phyloP scores from a whole-genome alignment of 2,888 invertebrate genomes.

The Malthinus flaveolus region DNA sequence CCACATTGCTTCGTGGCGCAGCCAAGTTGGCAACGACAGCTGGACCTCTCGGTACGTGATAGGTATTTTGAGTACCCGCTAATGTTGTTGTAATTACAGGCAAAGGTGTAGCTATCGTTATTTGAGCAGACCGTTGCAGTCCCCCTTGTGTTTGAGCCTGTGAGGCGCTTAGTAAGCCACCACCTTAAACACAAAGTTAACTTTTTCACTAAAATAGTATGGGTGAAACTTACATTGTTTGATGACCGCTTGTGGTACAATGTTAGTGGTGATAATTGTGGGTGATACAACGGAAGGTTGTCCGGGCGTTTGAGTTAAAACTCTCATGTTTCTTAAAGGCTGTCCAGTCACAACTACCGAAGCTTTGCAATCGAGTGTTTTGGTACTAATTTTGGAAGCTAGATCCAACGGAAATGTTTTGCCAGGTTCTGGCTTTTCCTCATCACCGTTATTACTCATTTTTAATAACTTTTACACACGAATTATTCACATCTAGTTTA shows the following conservation, averaged over 20 bases:
- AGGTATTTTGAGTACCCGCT: conserved; percentile 41
- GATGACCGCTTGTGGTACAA: conserved; percentile 58
- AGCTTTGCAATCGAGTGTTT: conserved; percentile 54
- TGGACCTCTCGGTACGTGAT: conserved; percentile 62
- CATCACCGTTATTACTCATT: conserved; percentile 55
- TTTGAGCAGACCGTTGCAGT: conserved; percentile 51
- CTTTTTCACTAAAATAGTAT: background rate
- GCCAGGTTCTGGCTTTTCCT: conserved; percentile 60
- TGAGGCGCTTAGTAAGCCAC: conserved; percentile 21
- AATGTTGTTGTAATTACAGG: conserved; percentile 46
- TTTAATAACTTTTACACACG: conserved; percentile 1
- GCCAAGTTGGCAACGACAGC: conserved; percentile 77
- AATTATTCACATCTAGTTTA: conserved; percentile 10
- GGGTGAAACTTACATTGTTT: conserved; percentile 54
- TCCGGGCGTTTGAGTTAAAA: conserved; percentile 49
- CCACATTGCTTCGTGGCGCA: conserved; percentile 67
- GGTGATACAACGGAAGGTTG: conserved; percentile 44
- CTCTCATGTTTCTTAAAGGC: conserved; percentile 51
- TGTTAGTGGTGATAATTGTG: conserved; percentile 53
- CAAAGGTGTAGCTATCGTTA: conserved; percentile 48
- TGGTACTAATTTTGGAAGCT: conserved; percentile 58
- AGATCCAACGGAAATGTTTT: conserved; percentile 61
- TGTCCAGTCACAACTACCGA: conserved; percentile 51
- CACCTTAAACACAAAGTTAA: conserved; percentile 19
- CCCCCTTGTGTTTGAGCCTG: conserved; percentile 40